phyloP scores from a whole-genome alignment of 2,888 invertebrate genomes.

The Tenthredo scrophulariae region DNA sequence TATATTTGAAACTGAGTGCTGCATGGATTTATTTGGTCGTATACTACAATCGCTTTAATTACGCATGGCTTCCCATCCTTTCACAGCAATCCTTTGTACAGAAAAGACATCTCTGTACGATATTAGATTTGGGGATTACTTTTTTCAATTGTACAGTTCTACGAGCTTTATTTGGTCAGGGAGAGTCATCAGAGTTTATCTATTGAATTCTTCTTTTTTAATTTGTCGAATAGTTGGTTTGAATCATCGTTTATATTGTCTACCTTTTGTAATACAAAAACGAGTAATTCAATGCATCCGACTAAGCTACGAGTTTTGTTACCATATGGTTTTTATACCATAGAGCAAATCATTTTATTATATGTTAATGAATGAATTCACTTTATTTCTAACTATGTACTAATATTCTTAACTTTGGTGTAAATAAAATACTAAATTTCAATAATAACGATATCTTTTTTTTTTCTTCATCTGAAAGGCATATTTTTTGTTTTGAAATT shows the following conservation, averaged over 20 bases:
- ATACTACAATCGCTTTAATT: conserved; percentile 43
- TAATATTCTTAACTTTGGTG: neutral
- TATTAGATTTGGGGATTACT: neutral
- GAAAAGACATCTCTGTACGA: conserved; percentile 44
- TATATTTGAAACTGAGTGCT: conserved; percentile 64
- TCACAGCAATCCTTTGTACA: conserved; percentile 39
- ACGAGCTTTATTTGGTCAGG: neutral
- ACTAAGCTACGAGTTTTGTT: neutral
- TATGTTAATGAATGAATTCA: neutral
- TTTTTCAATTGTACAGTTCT: neutral
- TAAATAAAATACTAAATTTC: neutral
- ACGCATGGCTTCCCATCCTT: conserved; percentile 53
- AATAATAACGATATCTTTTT: neutral
- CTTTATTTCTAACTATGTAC: neutral
- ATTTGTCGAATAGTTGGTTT: conserved; percentile 7
- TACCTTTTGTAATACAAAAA: neutral
- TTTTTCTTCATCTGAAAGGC: neutral
- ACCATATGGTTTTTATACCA: no score
- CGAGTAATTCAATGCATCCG: neutral
- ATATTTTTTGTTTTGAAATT: neutral
- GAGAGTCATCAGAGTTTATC: neutral
- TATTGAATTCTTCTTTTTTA: neutral
- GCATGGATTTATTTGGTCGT: conserved; percentile 53
- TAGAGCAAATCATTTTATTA: neutral
- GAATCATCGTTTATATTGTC: neutral